Percentiles rank a stretch among this genome's conserved stretches.
Evolutionary conservation across 2,888 invertebrate species (phyloP).

Genomic region (Ariolimax columbianus): DNA sequence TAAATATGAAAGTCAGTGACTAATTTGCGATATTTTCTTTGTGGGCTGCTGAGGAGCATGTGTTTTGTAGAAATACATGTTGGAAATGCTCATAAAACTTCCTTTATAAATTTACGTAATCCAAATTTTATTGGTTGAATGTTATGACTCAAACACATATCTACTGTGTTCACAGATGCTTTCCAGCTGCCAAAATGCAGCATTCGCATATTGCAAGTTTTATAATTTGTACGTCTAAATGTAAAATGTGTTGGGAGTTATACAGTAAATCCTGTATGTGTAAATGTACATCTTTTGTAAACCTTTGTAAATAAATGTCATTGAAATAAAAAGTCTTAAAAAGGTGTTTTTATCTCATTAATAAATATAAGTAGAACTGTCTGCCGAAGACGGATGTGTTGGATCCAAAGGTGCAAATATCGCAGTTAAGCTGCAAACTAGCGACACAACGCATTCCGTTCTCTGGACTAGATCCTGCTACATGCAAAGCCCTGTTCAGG

Average conservation of each 20-base stretch:
- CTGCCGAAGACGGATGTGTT: no score
- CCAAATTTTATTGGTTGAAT: background rate
- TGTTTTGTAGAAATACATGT: background rate
- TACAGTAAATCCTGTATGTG: background rate
- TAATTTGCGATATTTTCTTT: no score
- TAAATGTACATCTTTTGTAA: background rate
- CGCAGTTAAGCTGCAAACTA: no score
- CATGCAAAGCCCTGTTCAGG: no score
- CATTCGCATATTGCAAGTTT: background rate
- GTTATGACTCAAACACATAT: background rate
- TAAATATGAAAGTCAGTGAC: no score
- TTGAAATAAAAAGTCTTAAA: background rate
- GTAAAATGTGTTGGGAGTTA: background rate
- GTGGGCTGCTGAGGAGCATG: background rate
- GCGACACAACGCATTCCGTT: no score
- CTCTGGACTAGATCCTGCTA: no score
- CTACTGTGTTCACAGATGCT: background rate
- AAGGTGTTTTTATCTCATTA: no score
- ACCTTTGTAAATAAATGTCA: slow-evolving; percentile 1
- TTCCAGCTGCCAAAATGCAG: background rate
- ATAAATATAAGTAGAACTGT: no score
- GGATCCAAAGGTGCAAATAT: no score
- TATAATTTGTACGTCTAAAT: background rate
- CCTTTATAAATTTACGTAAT: background rate
- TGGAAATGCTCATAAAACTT: background rate